Percentiles rank a stretch among this genome's conserved stretches.
These are phyloP conservation scores for Aquatica leii DNA, from an alignment of 2,888 invertebrate species.

Conservation along the genomic window DNA sequence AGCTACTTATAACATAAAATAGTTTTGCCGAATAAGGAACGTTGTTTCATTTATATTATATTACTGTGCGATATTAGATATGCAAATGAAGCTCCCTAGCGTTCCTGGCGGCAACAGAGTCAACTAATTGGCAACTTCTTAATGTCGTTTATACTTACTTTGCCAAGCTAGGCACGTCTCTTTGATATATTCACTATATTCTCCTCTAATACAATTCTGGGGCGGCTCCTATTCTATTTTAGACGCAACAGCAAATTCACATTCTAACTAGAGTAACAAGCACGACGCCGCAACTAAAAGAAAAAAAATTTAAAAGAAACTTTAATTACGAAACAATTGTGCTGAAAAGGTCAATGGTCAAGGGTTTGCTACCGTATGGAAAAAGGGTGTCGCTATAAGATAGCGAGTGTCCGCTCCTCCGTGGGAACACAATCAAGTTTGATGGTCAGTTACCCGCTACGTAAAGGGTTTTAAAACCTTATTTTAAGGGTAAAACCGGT, in stretches of 20 bases:
- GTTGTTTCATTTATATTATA: constrained; percentile 58
- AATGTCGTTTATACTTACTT: constrained; percentile 63
- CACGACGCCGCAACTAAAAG: constrained; percentile 6
- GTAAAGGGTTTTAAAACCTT: constrained; percentile 32
- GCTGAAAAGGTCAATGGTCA: constrained; percentile 29
- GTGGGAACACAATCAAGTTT: constrained; percentile 51
- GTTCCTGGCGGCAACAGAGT: constrained; percentile 58
- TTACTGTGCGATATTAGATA: constrained; percentile 61
- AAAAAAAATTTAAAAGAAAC: background rate
- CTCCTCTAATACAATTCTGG: constrained; percentile 56
- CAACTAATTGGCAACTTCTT: constrained; percentile 63
- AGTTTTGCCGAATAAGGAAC: constrained; percentile 36
- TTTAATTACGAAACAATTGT: background rate
- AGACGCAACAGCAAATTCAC: constrained; percentile 44
- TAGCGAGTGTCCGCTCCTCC: constrained; percentile 42
- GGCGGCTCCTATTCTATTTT: constrained; percentile 36
- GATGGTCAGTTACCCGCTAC: constrained; percentile 48
- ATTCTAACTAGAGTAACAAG: constrained; percentile 33
- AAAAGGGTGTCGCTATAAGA: constrained; percentile 37
- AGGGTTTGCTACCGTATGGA: constrained; percentile 20
- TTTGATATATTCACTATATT: constrained; percentile 60
- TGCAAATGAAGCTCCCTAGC: constrained; percentile 57
- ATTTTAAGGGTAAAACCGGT: constrained; percentile 35
- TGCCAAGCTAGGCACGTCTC: constrained; percentile 61
- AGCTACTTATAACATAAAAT: constrained; percentile 36